Conservation (phyloP, 2,113 vertebrate genomes). For the Xenopus laevis region DNA sequence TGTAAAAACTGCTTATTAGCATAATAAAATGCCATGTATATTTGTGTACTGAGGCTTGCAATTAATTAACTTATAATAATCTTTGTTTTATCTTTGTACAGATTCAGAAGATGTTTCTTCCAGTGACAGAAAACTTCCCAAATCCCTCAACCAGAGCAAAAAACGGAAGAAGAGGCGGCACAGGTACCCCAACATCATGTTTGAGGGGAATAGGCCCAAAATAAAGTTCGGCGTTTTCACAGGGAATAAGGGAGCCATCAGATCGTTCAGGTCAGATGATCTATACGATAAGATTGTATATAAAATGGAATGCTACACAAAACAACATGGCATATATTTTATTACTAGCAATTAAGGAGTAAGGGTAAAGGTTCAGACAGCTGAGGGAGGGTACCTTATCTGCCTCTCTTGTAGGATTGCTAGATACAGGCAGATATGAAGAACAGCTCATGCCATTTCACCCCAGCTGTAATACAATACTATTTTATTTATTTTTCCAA, state of each 20-base stretch:
- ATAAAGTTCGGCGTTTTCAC: neutral
- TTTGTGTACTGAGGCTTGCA: too few relatives aligned
- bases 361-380: too few relatives aligned
- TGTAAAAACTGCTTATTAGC: too few relatives aligned
- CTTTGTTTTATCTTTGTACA: constrained; percentile 57
- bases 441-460: too few relatives aligned
- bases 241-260: neutral
- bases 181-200: constrained; percentile 67
- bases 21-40: too few relatives aligned
- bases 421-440: too few relatives aligned
- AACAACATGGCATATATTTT: neutral
- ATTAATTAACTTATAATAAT: neutral
- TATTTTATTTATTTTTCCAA: too few relatives aligned
- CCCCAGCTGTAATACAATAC: too few relatives aligned
- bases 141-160: constrained; percentile 90
- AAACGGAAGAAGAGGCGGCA: constrained; percentile 96
- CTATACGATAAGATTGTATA: neutral
- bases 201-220: neutral
- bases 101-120: constrained; percentile 96
- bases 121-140: constrained; percentile 87
- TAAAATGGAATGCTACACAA: neutral
- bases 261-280: constrained; percentile 3
- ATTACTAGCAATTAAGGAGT: neutral
- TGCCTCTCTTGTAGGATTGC: too few relatives aligned
- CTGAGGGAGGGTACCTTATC: too few relatives aligned